These are phyloP conservation scores for Cabera pusaria DNA, from an alignment of 2,888 invertebrate genomes.

Conservation along the genomic window DNA sequence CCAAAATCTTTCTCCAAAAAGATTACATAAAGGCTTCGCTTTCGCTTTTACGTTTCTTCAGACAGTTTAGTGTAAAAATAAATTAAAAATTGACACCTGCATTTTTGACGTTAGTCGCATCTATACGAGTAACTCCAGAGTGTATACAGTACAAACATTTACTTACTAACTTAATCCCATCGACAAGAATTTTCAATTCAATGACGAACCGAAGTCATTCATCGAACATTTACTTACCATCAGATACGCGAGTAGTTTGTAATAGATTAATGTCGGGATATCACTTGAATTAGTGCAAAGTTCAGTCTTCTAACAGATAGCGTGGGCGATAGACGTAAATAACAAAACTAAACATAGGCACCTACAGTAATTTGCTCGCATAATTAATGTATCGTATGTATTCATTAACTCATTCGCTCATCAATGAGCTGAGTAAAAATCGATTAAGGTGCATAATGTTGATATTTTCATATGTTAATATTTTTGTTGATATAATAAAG, in stretches of 20 bases:
- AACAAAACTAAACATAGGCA: constrained; percentile 33
- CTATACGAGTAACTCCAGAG: no score
- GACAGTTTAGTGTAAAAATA: no score
- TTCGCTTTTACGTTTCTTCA: no score
- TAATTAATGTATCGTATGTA: constrained; percentile 13
- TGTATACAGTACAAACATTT: no score
- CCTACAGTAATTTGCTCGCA: constrained; percentile 15
- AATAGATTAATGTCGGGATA: constrained; percentile 25
- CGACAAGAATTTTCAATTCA: constrained; percentile 9
- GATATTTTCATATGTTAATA: no score
- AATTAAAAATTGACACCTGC: no score
- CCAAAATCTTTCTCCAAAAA: no score
- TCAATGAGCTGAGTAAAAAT: constrained; percentile 14
- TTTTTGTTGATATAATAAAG: no score
- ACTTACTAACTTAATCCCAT: no score
- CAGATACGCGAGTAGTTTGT: constrained; percentile 10
- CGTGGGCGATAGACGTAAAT: constrained; percentile 35
- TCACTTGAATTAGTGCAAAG: constrained; percentile 40
- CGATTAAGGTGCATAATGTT: no score
- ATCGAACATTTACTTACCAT: constrained; percentile 11
- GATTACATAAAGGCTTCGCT: no score
- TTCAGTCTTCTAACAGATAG: constrained; percentile 42
- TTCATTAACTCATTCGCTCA: constrained; percentile 6
- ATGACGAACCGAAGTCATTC: constrained; percentile 21
- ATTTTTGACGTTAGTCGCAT: no score